phyloP scores from a whole-genome alignment of 2,797 vertebrate genomes.

The Phrynocephalus vlangalii region DNA sequence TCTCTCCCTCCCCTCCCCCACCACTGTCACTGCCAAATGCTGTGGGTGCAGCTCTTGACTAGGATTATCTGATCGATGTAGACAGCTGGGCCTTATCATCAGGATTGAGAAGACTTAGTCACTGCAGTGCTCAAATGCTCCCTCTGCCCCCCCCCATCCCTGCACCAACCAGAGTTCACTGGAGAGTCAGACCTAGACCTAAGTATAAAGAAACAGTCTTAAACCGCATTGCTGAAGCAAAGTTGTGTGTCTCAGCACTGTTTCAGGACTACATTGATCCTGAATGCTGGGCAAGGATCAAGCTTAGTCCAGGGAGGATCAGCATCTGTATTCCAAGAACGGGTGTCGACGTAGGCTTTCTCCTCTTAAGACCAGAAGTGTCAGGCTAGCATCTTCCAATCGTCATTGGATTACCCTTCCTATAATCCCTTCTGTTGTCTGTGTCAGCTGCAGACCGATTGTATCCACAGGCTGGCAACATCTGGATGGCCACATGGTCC shows the following conservation, averaged over 20 bases:
- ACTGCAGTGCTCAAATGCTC: neutral
- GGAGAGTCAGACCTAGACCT: neutral
- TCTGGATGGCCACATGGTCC: neutral
- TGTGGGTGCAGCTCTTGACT: neutral
- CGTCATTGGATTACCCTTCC: too few relatives aligned
- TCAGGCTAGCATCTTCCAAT: too few relatives aligned
- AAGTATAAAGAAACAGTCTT: neutral
- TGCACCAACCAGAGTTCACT: too few relatives aligned
- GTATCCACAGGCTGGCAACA: neutral
- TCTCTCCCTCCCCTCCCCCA: too few relatives aligned
- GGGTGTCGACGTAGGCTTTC: neutral
- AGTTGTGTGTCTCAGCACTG: too few relatives aligned
- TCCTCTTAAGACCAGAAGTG: too few relatives aligned
- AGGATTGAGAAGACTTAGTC: slow-evolving; percentile 21
- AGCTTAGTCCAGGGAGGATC: neutral
- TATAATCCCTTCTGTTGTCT: too few relatives aligned
- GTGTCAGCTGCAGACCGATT: neutral
- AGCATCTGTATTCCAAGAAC: too few relatives aligned
- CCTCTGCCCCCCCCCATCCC: neutral
- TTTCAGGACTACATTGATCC: neutral
- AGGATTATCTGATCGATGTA: slow-evolving; percentile 11
- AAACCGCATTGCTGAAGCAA: too few relatives aligned
- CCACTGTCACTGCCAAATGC: neutral
- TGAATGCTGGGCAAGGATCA: neutral
- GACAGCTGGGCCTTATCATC: slow-evolving; percentile 40